Evolutionary conservation across 2,888 invertebrate species (phyloP).

Genomic region (Tipula unca): DNA sequence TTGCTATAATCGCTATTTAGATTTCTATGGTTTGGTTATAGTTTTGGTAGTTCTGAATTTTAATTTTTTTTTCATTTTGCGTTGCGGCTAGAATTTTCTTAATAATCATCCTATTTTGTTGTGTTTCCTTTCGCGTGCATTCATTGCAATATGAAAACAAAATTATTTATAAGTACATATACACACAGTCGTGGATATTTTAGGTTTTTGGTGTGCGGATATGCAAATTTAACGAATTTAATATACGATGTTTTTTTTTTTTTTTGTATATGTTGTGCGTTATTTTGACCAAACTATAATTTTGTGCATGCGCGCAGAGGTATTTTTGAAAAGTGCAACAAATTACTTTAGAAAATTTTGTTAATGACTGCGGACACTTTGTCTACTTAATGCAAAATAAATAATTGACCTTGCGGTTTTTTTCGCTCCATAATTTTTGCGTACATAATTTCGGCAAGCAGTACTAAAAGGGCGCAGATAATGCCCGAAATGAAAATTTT

Average conservation of each 20-base stretch:
- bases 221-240: neutral
- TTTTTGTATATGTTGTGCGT: neutral
- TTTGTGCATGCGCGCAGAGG: no score
- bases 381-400: no score
- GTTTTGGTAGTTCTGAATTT: neutral
- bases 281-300: neutral
- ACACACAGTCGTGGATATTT: neutral
- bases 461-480: neutral
- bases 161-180: neutral
- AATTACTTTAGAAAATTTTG: neutral
- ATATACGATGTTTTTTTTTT: no score
- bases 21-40: neutral
- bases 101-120: neutral
- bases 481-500: no score
- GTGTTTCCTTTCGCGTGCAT: neutral
- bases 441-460: neutral
- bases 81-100: neutral
- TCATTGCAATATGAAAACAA: neutral
- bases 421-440: neutral
- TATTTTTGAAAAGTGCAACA: neutral
- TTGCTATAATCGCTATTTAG: constrained; percentile 17
- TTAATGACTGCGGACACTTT: neutral
- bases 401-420: no score
- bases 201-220: neutral
- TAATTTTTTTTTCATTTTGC: no score